Percentiles rank a stretch among this genome's conserved stretches.
These are phyloP conservation scores for Psittacula cyanocephala DNA, from an alignment of 2,113 vertebrate genomes.

Conservation along the genomic window DNA sequence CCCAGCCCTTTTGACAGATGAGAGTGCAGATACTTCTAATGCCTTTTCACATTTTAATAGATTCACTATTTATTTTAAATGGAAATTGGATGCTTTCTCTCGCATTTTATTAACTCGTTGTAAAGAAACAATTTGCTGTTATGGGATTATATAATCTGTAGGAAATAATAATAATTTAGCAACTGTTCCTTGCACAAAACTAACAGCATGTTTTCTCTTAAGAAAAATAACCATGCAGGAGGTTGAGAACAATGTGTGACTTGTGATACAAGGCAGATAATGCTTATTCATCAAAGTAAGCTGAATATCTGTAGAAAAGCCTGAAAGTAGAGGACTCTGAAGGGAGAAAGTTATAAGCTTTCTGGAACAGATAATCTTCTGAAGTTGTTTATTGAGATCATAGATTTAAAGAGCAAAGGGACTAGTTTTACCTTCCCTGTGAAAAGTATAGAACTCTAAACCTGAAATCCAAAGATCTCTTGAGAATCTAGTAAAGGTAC, in stretches of 20 bases:
- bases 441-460: background rate
- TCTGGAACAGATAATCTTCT: background rate
- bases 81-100: background rate
- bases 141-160: background rate
- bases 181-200: background rate
- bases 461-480: background rate
- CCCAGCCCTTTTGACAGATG: background rate
- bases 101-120: background rate
- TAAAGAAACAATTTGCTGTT: background rate
- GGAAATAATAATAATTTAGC: constrained; percentile 29
- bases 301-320: background rate
- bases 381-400: background rate
- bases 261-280: background rate
- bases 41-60: background rate
- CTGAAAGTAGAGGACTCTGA: background rate
- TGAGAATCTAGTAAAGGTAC: background rate
- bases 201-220: background rate
- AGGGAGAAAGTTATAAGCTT: background rate
- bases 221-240: background rate
- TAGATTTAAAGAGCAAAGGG: background rate
- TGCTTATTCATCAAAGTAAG: background rate
- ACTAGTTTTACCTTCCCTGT: background rate
- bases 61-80: background rate
- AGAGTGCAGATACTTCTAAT: background rate
- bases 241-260: background rate